Conservation (phyloP, 2,797 vertebrate genomes). For the Odontamblyopus lacepedii region DNA sequence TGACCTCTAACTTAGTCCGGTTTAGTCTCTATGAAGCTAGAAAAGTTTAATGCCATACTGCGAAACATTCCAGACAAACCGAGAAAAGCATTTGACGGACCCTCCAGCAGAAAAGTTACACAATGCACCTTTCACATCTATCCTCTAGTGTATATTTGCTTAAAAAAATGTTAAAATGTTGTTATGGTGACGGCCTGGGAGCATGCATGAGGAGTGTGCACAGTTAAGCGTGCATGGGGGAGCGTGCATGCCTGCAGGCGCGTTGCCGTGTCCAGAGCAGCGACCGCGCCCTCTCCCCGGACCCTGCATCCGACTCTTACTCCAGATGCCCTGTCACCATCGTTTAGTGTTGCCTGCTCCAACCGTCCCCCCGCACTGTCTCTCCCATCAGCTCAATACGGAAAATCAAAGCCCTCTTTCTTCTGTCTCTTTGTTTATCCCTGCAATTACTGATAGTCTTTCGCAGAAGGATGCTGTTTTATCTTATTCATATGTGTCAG, state of each 20-base stretch:
- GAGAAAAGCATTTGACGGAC: too few relatives aligned
- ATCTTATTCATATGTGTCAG: constrained; percentile 50
- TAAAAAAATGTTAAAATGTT: too few relatives aligned
- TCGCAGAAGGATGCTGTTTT: constrained; percentile 26
- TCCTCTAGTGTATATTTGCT: too few relatives aligned
- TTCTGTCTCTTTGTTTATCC: constrained; percentile 55
- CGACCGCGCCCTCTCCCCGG: too few relatives aligned
- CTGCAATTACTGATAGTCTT: constrained; percentile 49
- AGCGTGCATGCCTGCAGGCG: constrained; percentile 44
- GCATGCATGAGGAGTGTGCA: constrained; percentile 16
- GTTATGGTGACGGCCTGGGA: neutral
- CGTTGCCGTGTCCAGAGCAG: too few relatives aligned
- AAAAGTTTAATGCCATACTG: too few relatives aligned
- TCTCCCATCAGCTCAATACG: constrained; percentile 58
- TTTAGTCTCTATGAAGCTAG: too few relatives aligned
- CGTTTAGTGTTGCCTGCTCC: constrained; percentile 57
- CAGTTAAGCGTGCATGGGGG: constrained; percentile 28
- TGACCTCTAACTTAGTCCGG: too few relatives aligned
- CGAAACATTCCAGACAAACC: too few relatives aligned
- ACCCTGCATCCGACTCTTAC: constrained; percentile 17
- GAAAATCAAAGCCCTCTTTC: constrained; percentile 57
- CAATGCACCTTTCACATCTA: too few relatives aligned
- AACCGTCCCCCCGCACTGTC: constrained; percentile 37
- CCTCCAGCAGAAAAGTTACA: too few relatives aligned
- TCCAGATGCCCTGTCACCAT: constrained; percentile 41